Base-by-base conservation (phyloP, 2,797 vertebrate species). In the Danio tinwini region DNA sequence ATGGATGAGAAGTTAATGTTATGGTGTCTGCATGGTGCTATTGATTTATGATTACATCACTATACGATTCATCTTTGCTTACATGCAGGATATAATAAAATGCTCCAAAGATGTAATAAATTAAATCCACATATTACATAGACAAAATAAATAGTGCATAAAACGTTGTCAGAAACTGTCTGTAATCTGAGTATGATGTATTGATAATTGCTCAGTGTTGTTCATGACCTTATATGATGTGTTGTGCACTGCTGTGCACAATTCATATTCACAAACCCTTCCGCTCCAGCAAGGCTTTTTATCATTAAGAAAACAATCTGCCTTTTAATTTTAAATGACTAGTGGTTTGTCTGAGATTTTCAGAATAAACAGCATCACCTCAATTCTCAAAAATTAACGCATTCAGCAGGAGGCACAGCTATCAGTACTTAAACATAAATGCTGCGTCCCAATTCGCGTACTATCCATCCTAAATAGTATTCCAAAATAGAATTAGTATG, bases 11-110 rank as follows among this genome's bases (percentile, higher is more conserved):
- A 55, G 39, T 55, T 45, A 8, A 53, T 55, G 62, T 75, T 53
- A 11, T 11, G 17, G 16, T 52, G 16, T 52, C 29, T 53, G 49
- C 29, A 52, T 69, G 37, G 52, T 6, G 12, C 49, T 53, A 40
- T 39, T 53, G 67, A 69, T 69, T 52, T 52, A 69, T 52, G 49
- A 52, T 52, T 39, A 52, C 10, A 52, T 63, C 13, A 64, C 13
- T 21, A 52, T 5, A 42, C 40, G 42, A 29, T n/a, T 11, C 11
- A 6, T 55, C 74, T 53, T 4, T 14, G 39, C 40, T 42, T 21
- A 55, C 8, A 53, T 21, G 29, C 14, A 50, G 21, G 45, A 52
- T 52, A 5, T 69, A 69, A 69, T 69, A 69, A 52, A 52, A 69
- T 69, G 21, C 29, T 52, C 9, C 16, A 39, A 67, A 67, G 12